Evolutionary conservation across 92 coral and sea anemone species (phyloP).

Genomic region (Palythoa grandis): DNA sequence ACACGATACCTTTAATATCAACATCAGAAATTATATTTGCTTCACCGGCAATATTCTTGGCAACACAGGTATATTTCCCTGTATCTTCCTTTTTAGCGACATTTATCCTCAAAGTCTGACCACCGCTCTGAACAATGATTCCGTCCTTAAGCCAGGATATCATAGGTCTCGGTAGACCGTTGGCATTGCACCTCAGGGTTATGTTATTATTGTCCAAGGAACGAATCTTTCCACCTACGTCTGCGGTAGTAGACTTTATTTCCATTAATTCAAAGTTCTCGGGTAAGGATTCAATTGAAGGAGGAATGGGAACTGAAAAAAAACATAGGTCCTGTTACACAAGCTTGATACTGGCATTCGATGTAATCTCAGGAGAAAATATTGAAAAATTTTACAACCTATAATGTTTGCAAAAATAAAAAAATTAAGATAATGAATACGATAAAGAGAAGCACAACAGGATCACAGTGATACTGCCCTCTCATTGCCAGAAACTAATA

Average conservation of each 20-base stretch:
- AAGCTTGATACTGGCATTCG: background rate
- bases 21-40: background rate
- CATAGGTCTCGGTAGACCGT: conserved; percentile 27
- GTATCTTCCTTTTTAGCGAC: background rate
- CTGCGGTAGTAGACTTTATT: conserved; percentile 13
- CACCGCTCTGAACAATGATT: conserved; percentile 12
- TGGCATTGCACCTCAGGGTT: conserved; percentile 31
- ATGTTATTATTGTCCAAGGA: conserved; percentile 23
- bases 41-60: conserved; percentile 19
- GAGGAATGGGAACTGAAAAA: conserved; percentile 21
- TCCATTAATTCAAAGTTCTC: conserved; percentile 5
- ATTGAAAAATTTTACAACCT: background rate
- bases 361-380: background rate
- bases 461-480: too few relatives aligned
- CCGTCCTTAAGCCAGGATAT: conserved; percentile 28
- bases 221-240: conserved; percentile 24
- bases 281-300: conserved; percentile 28
- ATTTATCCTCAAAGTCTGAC: conserved; percentile 7
- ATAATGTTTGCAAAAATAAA: too few relatives aligned
- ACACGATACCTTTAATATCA: conserved; percentile 8
- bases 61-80: conserved; percentile 15
- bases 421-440: too few relatives aligned
- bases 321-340: background rate
- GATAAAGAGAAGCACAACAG: too few relatives aligned
- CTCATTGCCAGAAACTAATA: too few relatives aligned